Conservation (phyloP, 2,113 vertebrate genomes). For the Callospermophilus lateralis region DNA sequence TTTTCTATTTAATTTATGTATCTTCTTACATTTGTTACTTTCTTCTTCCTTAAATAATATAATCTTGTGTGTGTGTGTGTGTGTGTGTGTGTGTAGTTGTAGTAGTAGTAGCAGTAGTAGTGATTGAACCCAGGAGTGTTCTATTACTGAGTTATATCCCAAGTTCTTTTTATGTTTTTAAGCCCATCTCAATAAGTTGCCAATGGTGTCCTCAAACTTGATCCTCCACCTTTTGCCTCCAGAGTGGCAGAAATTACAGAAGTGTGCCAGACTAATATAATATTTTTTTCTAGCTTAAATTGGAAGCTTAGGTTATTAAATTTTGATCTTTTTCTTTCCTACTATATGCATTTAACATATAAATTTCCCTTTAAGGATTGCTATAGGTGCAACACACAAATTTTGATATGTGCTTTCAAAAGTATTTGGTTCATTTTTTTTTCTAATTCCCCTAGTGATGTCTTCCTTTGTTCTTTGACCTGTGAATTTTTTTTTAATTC, state of each 20-base stretch:
- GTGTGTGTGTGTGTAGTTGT: too few species aligned
- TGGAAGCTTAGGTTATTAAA: neutral
- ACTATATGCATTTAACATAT: neutral
- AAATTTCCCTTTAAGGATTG: neutral
- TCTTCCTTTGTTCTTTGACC: neutral
- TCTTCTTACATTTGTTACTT: neutral
- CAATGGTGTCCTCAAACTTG: too few species aligned
- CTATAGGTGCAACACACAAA: neutral
- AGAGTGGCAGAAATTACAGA: too few species aligned
- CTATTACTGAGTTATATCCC: too few species aligned
- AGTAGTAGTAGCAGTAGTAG: too few species aligned
- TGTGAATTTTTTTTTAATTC: neutral
- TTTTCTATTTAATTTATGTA: neutral
- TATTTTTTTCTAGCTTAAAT: neutral
- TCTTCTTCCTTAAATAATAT: neutral
- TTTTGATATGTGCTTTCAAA: slow-evolving; percentile 25
- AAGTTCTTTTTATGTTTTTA: too few species aligned
- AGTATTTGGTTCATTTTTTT: slow-evolving; percentile 21
- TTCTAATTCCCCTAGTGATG: neutral
- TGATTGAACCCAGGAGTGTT: too few species aligned
- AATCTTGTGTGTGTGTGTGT: neutral
- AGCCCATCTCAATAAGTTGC: too few species aligned
- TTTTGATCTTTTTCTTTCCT: slow-evolving; percentile 6
- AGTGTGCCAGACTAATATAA: too few species aligned
- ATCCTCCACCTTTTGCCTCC: too few species aligned